Percentiles rank a stretch among this genome's conserved stretches.
phyloP scores from a whole-genome alignment of 23 tunicate genomes.

The Halocynthia roretzi region DNA sequence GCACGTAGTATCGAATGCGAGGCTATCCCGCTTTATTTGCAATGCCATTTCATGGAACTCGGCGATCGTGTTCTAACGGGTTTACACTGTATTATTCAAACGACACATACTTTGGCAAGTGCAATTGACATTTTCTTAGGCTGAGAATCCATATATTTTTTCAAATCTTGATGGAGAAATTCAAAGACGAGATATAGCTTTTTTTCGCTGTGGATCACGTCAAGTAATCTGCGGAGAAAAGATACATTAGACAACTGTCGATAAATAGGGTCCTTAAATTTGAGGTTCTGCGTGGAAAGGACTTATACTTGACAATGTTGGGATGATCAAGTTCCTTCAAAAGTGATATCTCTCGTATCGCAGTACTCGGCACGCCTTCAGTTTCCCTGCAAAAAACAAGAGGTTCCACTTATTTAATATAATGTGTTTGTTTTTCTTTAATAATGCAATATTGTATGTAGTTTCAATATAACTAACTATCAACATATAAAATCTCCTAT shows the following conservation, averaged over 20 bases:
- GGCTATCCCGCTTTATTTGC: too few relatives aligned
- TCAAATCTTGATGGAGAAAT: conserved; percentile 80
- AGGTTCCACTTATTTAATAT: too few relatives aligned
- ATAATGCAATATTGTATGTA: too few relatives aligned
- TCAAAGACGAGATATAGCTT: conserved; percentile 97
- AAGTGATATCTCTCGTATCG: conserved; percentile 97
- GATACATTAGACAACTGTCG: background rate
- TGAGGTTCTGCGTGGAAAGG: background rate
- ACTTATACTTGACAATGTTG: conserved; percentile 78
- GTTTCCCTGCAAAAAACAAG: conserved; percentile 60
- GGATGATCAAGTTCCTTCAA: conserved; percentile 98
- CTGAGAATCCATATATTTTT: conserved; percentile 86
- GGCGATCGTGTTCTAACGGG: too few relatives aligned
- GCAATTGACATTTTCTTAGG: conserved; percentile 48
- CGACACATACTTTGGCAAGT: conserved; percentile 54
- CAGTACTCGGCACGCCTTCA: conserved; percentile 99
- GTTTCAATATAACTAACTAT: too few relatives aligned
- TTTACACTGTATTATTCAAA: too few relatives aligned
- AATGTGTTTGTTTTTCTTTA: too few relatives aligned
- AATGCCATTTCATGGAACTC: too few relatives aligned
- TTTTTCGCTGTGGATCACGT: conserved; percentile 89
- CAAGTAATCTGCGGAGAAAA: conserved; percentile 65
- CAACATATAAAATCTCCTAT: too few relatives aligned
- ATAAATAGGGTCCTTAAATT: background rate
- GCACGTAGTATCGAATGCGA: too few relatives aligned